Conservation (phyloP, 2,797 vertebrate species). For the Leucoraja ocellata region DNA sequence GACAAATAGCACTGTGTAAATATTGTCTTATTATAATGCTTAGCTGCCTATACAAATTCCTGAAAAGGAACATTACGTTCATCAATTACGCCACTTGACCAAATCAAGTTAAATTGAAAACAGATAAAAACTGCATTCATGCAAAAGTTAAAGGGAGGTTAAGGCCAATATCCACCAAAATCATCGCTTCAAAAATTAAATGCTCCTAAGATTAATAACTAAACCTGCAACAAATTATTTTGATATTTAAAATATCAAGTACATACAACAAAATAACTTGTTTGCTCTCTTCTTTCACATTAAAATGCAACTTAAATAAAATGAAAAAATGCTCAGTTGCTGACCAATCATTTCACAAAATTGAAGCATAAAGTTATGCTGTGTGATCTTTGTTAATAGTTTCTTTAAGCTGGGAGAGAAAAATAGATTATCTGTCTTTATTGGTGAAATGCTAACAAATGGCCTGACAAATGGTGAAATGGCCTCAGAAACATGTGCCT, state of each 20-base stretch:
- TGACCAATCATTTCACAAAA: neutral
- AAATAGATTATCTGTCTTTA: neutral
- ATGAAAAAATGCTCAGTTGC: too few relatives aligned
- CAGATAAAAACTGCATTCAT: neutral
- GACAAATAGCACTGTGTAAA: neutral
- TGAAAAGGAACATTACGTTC: too few relatives aligned
- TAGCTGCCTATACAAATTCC: neutral
- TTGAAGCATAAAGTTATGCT: neutral
- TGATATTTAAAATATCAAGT: neutral
- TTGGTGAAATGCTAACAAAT: neutral
- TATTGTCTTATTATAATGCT: neutral
- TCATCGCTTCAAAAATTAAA: neutral
- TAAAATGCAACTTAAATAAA: neutral
- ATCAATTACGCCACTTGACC: neutral
- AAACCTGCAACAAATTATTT: neutral
- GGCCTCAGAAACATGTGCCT: neutral
- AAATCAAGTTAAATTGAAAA: neutral
- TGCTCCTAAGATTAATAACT: neutral
- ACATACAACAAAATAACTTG: neutral
- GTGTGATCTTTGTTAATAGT: neutral
- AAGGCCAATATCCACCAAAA: neutral
- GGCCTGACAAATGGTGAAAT: neutral
- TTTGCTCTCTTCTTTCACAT: neutral
- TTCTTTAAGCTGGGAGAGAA: neutral
- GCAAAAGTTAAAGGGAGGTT: neutral